Conservation (phyloP, 2,113 vertebrate genomes). For the Vulpes vulpes region DNA sequence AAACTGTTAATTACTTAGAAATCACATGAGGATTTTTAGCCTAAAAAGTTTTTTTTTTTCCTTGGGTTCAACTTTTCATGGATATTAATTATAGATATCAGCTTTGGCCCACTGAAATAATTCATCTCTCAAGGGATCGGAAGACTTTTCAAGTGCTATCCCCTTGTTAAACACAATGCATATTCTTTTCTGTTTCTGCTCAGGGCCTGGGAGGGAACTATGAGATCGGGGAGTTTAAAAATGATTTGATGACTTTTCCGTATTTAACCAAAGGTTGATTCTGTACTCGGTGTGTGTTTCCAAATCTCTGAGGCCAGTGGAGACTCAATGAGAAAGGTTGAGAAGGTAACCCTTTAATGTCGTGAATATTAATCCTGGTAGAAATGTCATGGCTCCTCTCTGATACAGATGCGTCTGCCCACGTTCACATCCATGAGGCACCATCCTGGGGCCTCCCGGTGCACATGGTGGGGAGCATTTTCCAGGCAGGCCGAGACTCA, state of each 20-base stretch:
- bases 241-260: not conserved
- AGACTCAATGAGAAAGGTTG: not conserved
- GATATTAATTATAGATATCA: slow-evolving; percentile 68
- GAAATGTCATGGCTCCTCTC: rapidly evolving
- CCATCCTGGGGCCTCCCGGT: rapidly evolving
- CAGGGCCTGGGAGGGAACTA: not conserved
- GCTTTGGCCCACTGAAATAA: not conserved
- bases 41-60: slow-evolving; percentile 28
- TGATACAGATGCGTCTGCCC: rapidly evolving
- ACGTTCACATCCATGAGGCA: rapidly evolving
- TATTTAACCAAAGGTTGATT: not conserved
- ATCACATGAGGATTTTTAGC: slow-evolving; percentile 34
- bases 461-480: not conserved
- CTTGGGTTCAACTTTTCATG: slow-evolving; percentile 30
- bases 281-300: not conserved
- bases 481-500: not conserved
- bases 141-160: not conserved
- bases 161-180: not conserved
- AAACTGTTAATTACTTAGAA: slow-evolving; percentile 52
- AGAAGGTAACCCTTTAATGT: not conserved
- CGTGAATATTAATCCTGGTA: rapidly evolving
- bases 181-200: not conserved
- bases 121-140: not conserved
- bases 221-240: not conserved
- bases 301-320: not conserved